Base-by-base conservation (phyloP, 2,113 vertebrate genomes). In the Fulmarus glacialis region DNA sequence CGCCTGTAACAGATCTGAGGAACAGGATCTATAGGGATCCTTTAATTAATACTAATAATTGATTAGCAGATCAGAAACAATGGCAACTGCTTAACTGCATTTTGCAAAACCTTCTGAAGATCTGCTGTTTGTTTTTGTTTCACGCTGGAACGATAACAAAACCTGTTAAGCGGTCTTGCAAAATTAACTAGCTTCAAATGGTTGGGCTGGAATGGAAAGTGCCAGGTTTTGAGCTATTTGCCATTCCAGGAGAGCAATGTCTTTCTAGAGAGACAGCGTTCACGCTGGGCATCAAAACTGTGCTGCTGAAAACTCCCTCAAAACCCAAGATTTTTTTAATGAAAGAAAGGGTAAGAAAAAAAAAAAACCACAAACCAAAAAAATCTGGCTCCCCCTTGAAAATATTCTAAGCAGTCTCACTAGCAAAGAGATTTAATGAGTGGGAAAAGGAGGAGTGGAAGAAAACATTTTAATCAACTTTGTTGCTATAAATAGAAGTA, bases 401-500 rank as follows among this genome's bases (percentile, higher is more conserved):
- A 96, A 87, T 55, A 63, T 40, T 53, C 47, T 73, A 71, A 58
- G 23, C 43, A 47, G 53, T 42, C 52, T 75, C 71, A 40, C 12
- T 42, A 89, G 40, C 26, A 75, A 71, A 68, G 21, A 87, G 45
- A 68, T 43, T 55, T n/a, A 91, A 66, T 45, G 22, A 85, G 36
- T 58, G 53, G 36, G 52, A 40, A 93, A 92, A 71, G n/a, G 12
- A 89, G 27, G 36, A 45, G 19, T 20, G 62, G 53, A 96, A 85
- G 48, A 77, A 87, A 96, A 80, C 38, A 50, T 80, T 82, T 91
- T 58, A 50, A 91, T 91, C 81, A 82, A 66, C n/a, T 30, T 29
- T 32, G 36, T 59, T 71, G 40, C 58, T 94, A 90, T 89, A 93
- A 95, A 94, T 91, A 96, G 82, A 96, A 75, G 70, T 23, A 63